phyloP scores from a whole-genome alignment of 1,140 invertebrate genomes.

The Andrena cerasifolii region DNA sequence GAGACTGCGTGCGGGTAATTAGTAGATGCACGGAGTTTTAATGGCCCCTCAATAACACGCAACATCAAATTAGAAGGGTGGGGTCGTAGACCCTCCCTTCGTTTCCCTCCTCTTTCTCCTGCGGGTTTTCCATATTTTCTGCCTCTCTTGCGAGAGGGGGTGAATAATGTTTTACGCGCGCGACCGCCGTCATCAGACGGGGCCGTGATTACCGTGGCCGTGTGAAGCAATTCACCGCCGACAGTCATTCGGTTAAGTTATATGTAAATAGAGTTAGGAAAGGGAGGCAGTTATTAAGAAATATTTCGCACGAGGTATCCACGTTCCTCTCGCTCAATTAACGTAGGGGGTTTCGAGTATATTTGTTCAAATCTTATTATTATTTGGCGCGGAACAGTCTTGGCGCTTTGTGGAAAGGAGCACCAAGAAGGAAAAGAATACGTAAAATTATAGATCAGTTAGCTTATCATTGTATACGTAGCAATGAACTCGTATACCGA shows the following conservation, averaged over 20 bases:
- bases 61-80: slow-evolving; percentile 74
- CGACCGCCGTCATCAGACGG: background rate
- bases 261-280: slow-evolving; percentile 12
- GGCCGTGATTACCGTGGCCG: slow-evolving; percentile 13
- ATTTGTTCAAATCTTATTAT: slow-evolving; percentile 10
- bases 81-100: slow-evolving; percentile 61
- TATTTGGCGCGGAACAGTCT: background rate
- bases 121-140: slow-evolving; percentile 13
- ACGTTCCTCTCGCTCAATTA: background rate
- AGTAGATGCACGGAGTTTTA: slow-evolving; percentile 76
- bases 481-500: too few relatives aligned
- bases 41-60: slow-evolving; percentile 76
- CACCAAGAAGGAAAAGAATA: too few relatives aligned
- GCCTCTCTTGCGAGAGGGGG: background rate
- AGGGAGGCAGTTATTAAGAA: slow-evolving; percentile 18
- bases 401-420: background rate
- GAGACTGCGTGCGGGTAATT: slow-evolving; percentile 74
- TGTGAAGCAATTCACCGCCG: background rate
- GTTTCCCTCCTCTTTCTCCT: background rate
- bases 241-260: slow-evolving; percentile 20
- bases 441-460: too few relatives aligned
- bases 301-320: background rate
- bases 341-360: background rate
- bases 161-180: background rate
- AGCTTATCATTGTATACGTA: too few relatives aligned